Evolutionary conservation across 1,140 invertebrate species (phyloP).

Genomic region (Teleopsis dalmanni): DNA sequence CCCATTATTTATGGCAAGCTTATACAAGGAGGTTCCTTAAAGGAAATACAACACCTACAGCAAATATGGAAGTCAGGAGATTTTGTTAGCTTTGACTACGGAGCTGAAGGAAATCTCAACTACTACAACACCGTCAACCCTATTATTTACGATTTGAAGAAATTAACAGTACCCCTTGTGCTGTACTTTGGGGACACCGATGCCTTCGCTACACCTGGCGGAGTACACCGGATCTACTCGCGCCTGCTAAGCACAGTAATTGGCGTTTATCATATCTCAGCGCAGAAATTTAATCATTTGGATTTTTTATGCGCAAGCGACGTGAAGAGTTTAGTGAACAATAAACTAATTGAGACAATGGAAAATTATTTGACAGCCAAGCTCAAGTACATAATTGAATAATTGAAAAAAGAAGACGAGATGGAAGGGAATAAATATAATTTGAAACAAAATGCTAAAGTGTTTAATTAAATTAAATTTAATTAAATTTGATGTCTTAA

Average conservation of each 20-base stretch:
- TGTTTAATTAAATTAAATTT: too few species aligned
- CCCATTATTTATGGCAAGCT: conserved; percentile 28
- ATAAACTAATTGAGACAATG: conserved; percentile 42
- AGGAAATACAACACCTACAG: conserved; percentile 29
- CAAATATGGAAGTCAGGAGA: conserved; percentile 41
- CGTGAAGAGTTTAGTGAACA: conserved; percentile 53
- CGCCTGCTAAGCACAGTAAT: conserved; percentile 41
- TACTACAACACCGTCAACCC: conserved; percentile 46
- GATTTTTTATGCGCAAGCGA: conserved; percentile 57
- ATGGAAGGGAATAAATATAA: too few species aligned
- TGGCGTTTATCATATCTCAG: conserved; percentile 44
- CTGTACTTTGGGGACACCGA: conserved; percentile 68
- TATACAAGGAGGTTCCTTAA: conserved; percentile 28
- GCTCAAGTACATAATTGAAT: conserved; percentile 41
- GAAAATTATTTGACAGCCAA: conserved; percentile 30
- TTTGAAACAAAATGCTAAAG: too few species aligned
- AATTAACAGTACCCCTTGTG: conserved; percentile 54
- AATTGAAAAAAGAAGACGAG: too few species aligned
- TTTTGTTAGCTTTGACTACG: conserved; percentile 35
- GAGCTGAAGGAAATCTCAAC: conserved; percentile 41
- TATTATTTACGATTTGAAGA: conserved; percentile 50
- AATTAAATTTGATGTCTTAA: too few species aligned
- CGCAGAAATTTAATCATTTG: conserved; percentile 49
- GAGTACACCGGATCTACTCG: conserved; percentile 51
- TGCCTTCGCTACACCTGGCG: conserved; percentile 53